Evolutionary conservation across 2,888 invertebrate genomes (phyloP).

Genomic region (Tanypteryx hageni): DNA sequence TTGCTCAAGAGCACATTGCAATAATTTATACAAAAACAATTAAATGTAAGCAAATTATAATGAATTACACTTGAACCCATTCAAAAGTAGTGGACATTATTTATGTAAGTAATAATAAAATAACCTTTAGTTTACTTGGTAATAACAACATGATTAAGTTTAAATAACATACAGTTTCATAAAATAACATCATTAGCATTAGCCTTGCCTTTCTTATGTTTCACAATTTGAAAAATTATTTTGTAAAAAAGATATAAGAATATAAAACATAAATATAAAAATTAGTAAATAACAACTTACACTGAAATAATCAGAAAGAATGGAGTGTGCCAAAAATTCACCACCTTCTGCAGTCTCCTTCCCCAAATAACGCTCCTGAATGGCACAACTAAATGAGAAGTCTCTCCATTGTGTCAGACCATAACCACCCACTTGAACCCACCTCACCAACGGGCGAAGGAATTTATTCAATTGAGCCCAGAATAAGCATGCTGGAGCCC

Average conservation of each 20-base stretch:
- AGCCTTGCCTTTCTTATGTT: no score
- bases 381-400: conserved; percentile 80
- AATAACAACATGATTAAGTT: no score
- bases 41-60: no score
- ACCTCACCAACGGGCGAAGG: conserved; percentile 82
- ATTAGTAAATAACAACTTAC: conserved; percentile 73
- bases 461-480: conserved; percentile 83
- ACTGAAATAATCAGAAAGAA: conserved; percentile 80
- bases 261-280: neutral
- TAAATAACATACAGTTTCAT: no score
- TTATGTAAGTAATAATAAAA: no score
- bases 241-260: neutral
- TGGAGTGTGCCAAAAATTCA: conserved; percentile 75
- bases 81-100: no score
- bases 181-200: no score
- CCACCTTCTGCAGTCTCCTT: conserved; percentile 74
- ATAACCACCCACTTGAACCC: conserved; percentile 78
- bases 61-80: no score
- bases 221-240: neutral
- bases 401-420: conserved; percentile 83
- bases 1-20: no score
- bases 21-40: no score
- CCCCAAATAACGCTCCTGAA: conserved; percentile 79
- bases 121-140: no score
- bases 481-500: conserved; percentile 84